Conservation (phyloP, 1,140 invertebrate species). For the Hirudo medicinalis region DNA sequence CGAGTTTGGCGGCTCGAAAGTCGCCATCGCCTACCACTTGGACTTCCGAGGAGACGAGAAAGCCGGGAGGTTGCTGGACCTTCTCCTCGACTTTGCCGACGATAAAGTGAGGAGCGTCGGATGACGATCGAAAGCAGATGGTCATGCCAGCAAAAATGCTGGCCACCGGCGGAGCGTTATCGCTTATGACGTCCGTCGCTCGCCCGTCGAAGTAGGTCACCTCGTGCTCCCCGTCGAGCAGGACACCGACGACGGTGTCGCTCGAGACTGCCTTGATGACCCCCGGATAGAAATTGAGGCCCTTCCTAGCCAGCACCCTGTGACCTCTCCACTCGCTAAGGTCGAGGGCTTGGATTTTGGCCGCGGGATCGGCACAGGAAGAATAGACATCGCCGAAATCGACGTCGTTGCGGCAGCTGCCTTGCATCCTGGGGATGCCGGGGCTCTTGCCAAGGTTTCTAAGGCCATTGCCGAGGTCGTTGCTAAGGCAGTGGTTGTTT, state of each 20-base stretch:
- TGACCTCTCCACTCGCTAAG: constrained; percentile 79
- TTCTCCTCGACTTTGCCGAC: constrained; percentile 63
- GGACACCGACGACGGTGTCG: constrained; percentile 56
- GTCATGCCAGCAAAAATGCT: constrained; percentile 55
- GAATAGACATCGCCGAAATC: constrained; percentile 7
- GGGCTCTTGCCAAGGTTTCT: background rate
- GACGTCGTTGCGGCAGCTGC: constrained; percentile 1
- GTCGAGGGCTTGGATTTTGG: constrained; percentile 47
- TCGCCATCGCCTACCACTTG: constrained; percentile 44
- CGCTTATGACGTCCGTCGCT: constrained; percentile 70
- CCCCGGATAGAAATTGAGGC: constrained; percentile 68
- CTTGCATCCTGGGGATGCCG: background rate
- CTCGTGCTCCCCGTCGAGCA: constrained; percentile 56
- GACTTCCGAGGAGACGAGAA: constrained; percentile 48
- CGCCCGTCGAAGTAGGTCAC: constrained; percentile 50
- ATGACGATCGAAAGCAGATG: constrained; percentile 48
- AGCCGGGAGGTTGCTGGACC: constrained; percentile 58
- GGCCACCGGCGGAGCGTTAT: constrained; percentile 71
- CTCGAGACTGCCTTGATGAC: constrained; percentile 51
- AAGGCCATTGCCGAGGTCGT: background rate
- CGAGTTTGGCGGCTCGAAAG: constrained; percentile 22
- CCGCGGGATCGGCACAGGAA: constrained; percentile 10
- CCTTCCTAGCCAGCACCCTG: constrained; percentile 62
- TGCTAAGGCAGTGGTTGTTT: background rate
- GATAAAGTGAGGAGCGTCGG: constrained; percentile 56